Conservation (phyloP, 2,113 vertebrate species). For the Grantiella picta region DNA sequence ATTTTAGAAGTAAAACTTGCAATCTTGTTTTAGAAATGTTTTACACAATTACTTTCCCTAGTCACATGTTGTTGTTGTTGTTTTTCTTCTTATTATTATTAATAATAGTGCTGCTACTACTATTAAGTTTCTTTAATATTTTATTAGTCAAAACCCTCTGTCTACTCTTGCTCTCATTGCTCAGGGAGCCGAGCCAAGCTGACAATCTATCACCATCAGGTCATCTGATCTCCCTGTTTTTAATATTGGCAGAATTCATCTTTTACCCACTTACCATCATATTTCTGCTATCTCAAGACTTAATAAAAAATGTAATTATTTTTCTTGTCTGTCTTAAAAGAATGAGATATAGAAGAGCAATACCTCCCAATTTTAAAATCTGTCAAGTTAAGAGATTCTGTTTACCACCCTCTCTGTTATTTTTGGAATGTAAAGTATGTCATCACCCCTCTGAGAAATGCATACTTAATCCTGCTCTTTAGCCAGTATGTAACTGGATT, state of each 20-base stretch:
- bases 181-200: neutral
- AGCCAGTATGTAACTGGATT: neutral
- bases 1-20: neutral
- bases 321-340: neutral
- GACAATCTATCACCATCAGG: neutral
- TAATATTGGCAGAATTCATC: neutral
- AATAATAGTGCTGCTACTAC: neutral
- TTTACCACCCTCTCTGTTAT: constrained; percentile 15
- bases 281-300: neutral
- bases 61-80: neutral
- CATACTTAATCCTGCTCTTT: neutral
- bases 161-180: neutral
- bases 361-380: neutral
- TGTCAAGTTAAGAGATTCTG: neutral
- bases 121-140: neutral
- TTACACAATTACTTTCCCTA: neutral
- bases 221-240: neutral
- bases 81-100: neutral
- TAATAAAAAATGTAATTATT: neutral
- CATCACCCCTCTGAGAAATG: constrained; percentile 12
- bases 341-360: neutral
- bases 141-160: neutral
- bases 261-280: neutral
- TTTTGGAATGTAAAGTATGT: constrained; percentile 43
- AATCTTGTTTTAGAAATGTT: neutral